phyloP scores from a whole-genome alignment of 2,888 invertebrate genomes.

The Phortica okadai region DNA sequence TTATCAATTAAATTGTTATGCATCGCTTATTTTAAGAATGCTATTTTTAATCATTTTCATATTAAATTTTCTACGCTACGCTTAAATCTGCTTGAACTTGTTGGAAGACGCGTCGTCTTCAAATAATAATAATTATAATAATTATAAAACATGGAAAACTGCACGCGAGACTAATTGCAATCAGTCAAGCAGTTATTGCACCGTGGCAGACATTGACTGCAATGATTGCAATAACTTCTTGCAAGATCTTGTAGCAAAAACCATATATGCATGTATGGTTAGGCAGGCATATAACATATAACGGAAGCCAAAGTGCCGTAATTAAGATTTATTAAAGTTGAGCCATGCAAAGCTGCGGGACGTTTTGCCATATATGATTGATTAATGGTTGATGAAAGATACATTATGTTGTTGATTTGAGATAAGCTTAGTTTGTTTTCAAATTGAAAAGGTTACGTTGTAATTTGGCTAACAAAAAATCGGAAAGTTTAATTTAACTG shows the following conservation, averaged over 20 bases:
- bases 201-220: not conserved
- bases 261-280: too few species aligned
- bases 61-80: constrained; percentile 15
- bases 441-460: too few species aligned
- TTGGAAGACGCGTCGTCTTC: not conserved
- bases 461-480: too few species aligned
- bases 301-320: not conserved
- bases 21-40: constrained; percentile 48
- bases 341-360: constrained; percentile 9
- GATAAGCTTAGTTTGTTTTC: too few species aligned
- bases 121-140: constrained; percentile 36
- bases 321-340: constrained; percentile 32
- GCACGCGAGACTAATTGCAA: constrained; percentile 25
- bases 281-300: not conserved
- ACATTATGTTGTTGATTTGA: too few species aligned
- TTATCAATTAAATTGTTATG: constrained; percentile 44
- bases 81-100: constrained; percentile 29
- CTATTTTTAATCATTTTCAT: constrained; percentile 26
- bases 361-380: not conserved
- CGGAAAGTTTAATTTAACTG: too few species aligned
- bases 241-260: constrained; percentile 31
- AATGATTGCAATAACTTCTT: not conserved
- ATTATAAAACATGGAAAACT: constrained; percentile 44
- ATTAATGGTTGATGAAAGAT: not conserved
- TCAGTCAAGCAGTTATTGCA: constrained; percentile 23